Percentiles rank a stretch among this genome's conserved stretches.
Conservation (phyloP, 1,140 invertebrate genomes). For the Liolophura sinensis region DNA sequence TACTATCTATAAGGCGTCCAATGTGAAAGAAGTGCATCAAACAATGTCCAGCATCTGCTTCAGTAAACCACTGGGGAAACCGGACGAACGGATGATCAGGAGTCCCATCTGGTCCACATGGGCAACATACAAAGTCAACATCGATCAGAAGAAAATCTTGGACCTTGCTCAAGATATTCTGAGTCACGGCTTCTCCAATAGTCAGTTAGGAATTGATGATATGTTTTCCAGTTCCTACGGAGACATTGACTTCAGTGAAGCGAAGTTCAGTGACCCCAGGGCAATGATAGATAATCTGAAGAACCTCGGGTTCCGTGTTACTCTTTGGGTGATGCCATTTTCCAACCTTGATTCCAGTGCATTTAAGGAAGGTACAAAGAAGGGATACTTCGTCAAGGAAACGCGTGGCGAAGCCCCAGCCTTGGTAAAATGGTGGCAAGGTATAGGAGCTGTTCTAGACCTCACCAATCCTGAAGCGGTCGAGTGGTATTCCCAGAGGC, state of each 20-base stretch:
- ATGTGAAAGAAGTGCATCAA: conserved; percentile 9
- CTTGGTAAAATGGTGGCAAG: conserved; percentile 20
- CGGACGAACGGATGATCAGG: conserved; percentile 71
- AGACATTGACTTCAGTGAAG: conserved; percentile 69
- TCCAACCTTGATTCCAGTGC: conserved; percentile 74
- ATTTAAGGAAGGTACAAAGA: conserved; percentile 60
- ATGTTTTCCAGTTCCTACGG: conserved; percentile 87
- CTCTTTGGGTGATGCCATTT: conserved; percentile 88
- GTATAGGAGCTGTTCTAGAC: conserved; percentile 51
- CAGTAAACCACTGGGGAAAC: conserved; percentile 48
- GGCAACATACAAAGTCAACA: conserved; percentile 70
- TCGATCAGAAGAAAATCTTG: conserved; percentile 67
- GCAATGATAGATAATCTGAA: conserved; percentile 64
- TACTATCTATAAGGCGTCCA: not conserved
- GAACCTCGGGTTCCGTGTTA: conserved; percentile 69
- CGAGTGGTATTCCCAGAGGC: conserved; percentile 68
- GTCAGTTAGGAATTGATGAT: conserved; percentile 85
- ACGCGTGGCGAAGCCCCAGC: conserved; percentile 12
- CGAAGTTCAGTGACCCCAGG: conserved; percentile 74
- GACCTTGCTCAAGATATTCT: conserved; percentile 73
- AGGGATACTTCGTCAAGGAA: conserved; percentile 14
- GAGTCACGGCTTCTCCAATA: conserved; percentile 68
- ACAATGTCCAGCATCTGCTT: conserved; percentile 15
- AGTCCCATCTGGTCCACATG: conserved; percentile 88
- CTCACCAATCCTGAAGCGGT: conserved; percentile 71